Evolutionary conservation across 2,797 vertebrate genomes (phyloP).

Genomic region (Xenentodon cancila): DNA sequence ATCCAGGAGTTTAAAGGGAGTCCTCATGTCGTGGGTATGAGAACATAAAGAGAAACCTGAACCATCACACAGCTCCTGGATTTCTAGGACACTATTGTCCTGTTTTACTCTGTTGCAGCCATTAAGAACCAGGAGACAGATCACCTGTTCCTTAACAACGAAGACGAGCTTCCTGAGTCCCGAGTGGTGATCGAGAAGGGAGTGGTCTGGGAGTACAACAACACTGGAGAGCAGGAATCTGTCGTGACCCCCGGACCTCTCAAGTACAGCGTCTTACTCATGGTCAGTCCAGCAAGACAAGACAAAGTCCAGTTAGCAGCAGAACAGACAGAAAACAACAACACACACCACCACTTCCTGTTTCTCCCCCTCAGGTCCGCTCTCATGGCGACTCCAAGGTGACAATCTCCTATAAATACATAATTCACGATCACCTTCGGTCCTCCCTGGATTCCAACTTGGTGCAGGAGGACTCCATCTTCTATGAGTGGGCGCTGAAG

Average conservation of each 20-base stretch:
- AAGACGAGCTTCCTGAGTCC: constrained; percentile 86
- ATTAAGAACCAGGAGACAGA: constrained; percentile 91
- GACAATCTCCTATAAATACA: constrained; percentile 94
- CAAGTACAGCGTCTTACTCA: constrained; percentile 80
- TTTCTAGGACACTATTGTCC: background rate
- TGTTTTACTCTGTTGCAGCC: constrained; percentile 71
- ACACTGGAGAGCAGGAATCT: constrained; percentile 86
- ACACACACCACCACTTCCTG: background rate
- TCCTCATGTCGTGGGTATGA: constrained; percentile 89
- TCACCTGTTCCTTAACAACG: constrained; percentile 88
- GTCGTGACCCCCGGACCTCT: constrained; percentile 92
- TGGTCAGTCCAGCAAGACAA: constrained; percentile 74
- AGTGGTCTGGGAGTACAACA: constrained; percentile 92
- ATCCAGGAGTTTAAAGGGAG: constrained; percentile 90
- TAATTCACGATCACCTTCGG: constrained; percentile 90
- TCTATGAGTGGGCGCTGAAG: constrained; percentile 95
- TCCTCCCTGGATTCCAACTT: constrained; percentile 90
- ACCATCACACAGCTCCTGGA: background rate
- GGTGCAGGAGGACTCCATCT: constrained; percentile 86
- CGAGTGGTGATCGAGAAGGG: constrained; percentile 91
- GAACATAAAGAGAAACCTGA: background rate
- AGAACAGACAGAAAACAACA: too few species aligned
- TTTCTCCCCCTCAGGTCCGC: constrained; percentile 80
- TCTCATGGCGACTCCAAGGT: constrained; percentile 87
- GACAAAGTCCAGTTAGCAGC: too few species aligned